These are phyloP conservation scores for Odontamblyopus lacepedii DNA, from an alignment of 2,797 vertebrate species.

Conservation along the genomic window DNA sequence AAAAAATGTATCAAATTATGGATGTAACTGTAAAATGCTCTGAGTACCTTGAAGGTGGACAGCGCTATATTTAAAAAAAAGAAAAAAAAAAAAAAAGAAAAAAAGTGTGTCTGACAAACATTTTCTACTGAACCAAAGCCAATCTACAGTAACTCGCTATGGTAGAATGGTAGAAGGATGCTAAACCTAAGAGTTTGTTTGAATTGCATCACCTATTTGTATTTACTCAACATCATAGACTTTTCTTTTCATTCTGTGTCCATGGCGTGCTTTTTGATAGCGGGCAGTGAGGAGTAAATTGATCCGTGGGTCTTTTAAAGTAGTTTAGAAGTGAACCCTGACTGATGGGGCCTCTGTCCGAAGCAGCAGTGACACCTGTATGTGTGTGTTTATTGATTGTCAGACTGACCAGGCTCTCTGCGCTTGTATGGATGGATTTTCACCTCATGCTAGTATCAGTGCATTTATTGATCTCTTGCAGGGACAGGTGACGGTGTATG, in stretches of 20 bases:
- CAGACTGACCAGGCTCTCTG: conserved; percentile 13
- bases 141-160: not conserved
- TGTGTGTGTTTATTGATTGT: conserved; percentile 69
- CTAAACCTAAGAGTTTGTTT: not conserved
- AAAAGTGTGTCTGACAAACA: not conserved
- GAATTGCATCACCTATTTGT: not conserved
- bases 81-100: no score
- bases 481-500: conserved; percentile 38
- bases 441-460: conserved; percentile 39
- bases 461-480: conserved; percentile 59
- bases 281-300: conserved; percentile 8
- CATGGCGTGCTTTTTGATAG: not conserved
- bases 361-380: conserved; percentile 63
- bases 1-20: not conserved
- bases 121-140: not conserved
- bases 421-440: conserved; percentile 38
- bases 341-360: conserved; percentile 67
- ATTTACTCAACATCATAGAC: not conserved
- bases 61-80: no score
- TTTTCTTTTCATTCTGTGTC: not conserved
- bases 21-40: not conserved
- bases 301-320: conserved; percentile 21
- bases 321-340: conserved; percentile 32
- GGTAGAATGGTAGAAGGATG: not conserved
- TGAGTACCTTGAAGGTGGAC: no score